These are phyloP conservation scores for Nysson spinosus DNA, from an alignment of 2,888 invertebrate genomes.

Conservation along the genomic window DNA sequence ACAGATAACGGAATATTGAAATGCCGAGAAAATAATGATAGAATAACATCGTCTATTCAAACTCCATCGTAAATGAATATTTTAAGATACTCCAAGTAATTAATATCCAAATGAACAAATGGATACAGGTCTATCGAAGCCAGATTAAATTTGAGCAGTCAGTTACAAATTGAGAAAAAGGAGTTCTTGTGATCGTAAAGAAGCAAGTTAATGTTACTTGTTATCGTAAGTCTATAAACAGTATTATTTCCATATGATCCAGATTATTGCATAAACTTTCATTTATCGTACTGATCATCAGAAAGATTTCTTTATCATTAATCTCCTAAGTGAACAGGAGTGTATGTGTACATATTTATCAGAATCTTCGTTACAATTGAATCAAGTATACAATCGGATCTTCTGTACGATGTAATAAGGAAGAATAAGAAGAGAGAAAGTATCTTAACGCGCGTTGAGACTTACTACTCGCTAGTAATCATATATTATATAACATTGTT, in stretches of 20 bases:
- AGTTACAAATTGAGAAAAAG: background rate
- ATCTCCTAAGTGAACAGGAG: conserved; percentile 12
- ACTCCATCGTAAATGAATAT: conserved; percentile 33
- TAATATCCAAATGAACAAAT: conserved; percentile 6
- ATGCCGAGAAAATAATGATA: background rate
- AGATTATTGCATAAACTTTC: conserved; percentile 1
- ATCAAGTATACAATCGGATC: conserved; percentile 21
- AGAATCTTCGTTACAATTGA: conserved; percentile 16
- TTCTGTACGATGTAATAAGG: no score
- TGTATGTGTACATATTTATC: conserved; percentile 20
- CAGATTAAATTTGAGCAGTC: background rate
- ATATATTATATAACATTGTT: conserved; percentile 48
- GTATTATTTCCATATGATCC: conserved; percentile 32
- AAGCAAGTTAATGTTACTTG: conserved; percentile 8
- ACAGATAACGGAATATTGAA: no score
- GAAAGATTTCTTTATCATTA: conserved; percentile 5
- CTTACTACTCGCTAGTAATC: conserved; percentile 30
- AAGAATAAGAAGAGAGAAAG: conserved; percentile 11
- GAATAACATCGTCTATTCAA: conserved; percentile 40
- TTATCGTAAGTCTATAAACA: conserved; percentile 17
- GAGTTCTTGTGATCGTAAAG: conserved; percentile 1
- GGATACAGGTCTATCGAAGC: background rate
- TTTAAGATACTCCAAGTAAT: conserved; percentile 1
- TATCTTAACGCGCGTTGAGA: conserved; percentile 23
- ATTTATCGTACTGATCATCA: background rate